Base-by-base conservation (phyloP, 2,113 vertebrate species). In the Willisornis vidua region DNA sequence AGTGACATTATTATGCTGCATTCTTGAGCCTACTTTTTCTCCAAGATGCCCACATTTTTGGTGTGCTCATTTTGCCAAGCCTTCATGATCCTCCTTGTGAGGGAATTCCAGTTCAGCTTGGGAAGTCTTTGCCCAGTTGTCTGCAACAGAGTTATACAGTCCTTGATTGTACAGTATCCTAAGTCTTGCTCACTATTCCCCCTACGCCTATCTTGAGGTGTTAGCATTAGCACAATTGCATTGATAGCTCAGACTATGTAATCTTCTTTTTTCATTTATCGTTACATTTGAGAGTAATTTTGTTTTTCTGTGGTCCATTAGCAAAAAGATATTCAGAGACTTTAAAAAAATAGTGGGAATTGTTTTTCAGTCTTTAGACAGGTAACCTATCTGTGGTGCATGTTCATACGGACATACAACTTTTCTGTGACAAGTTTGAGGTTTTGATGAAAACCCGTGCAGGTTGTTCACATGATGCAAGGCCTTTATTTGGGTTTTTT, bases 141-240 rank as follows among this genome's bases (percentile, higher is more conserved):
- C 22, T 49, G 48, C 48, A 49, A 49, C 22, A 24, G 48, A 49
- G 48, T 49, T 49, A 24, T 23, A 12, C 22, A 49, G 48, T 46
- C 43, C 20, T 43, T 68, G 26, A 19, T 37, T 48, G 6, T 57
- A 17, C 46, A 62, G 12, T 59, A 14, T 66, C 7, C 20, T 6
- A 33, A 16, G 41, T 66, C 25, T 61, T 18, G 3, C n/a, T 43
- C 8, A 5, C 28, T 49, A 0, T 75, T 75, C 8, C 4, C 11
- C 11, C 0, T 0, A 20, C 17, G 7, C 20, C 19, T 1, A 0
- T 55, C 8, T 73, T 20, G 20, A 0, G 2, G 10, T 86, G 7
- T 65, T 80, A 15, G 7, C 12, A 33, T 77, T 46, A 62, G 31
- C 22, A 63, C 5, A 81, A 19, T 70, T 45, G 19, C 24, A 58